Evolutionary conservation across 2,888 invertebrate species (phyloP).

Genomic region (Hermaeophaga mercurialis): DNA sequence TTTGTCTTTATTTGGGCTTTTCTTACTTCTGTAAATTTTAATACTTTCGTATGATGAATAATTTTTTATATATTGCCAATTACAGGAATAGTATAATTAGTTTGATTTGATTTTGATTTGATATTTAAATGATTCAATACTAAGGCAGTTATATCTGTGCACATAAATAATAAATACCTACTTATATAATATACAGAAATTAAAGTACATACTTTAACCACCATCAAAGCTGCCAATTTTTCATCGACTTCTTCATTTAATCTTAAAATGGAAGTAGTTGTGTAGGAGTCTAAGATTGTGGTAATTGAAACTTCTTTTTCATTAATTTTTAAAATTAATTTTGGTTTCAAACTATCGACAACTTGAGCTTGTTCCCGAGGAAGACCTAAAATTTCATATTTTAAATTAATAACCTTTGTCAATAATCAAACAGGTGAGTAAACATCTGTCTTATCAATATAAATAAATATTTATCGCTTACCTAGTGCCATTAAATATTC

Average conservation of each 20-base stretch:
- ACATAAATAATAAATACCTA: too few relatives aligned
- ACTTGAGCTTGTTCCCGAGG: conserved; percentile 35
- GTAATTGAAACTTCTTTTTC: conserved; percentile 33
- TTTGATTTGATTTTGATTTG: too few relatives aligned
- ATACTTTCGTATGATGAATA: too few relatives aligned
- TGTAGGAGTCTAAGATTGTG: conserved; percentile 26
- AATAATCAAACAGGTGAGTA: background rate
- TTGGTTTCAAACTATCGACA: conserved; percentile 34
- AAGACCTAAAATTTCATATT: conserved; percentile 33
- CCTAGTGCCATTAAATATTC: conserved; percentile 42
- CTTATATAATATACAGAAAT: too few relatives aligned
- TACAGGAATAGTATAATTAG: too few relatives aligned
- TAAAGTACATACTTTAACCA: conserved; percentile 42
- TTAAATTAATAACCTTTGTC: background rate
- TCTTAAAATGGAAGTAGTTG: conserved; percentile 25
- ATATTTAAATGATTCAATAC: too few relatives aligned
- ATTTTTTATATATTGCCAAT: too few relatives aligned
- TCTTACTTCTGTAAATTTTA: too few relatives aligned
- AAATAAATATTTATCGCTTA: conserved; percentile 34
- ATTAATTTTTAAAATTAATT: conserved; percentile 32
- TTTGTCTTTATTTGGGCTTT: too few relatives aligned
- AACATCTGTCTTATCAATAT: background rate
- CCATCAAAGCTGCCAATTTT: conserved; percentile 30
- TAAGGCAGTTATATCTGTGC: too few relatives aligned
- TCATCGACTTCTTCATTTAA: conserved; percentile 38